Percentiles rank a stretch among this genome's conserved stretches.
Evolutionary conservation across 1,140 invertebrate species (phyloP).

Genomic region (Protaetia brevitarsis): DNA sequence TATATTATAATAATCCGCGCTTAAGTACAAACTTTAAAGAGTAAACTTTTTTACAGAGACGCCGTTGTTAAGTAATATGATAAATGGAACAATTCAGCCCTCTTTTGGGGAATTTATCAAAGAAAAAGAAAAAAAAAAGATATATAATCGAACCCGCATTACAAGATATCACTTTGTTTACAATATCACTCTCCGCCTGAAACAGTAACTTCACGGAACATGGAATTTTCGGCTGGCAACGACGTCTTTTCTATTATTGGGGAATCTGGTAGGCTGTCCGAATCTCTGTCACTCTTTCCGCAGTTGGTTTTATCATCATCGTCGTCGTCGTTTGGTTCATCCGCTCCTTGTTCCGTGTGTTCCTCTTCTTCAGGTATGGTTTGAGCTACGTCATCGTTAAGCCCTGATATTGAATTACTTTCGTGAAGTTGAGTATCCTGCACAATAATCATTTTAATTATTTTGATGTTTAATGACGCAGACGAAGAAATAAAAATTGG

Average conservation of each 20-base stretch:
- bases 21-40: slow-evolving; percentile 11
- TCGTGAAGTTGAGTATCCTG: slow-evolving; percentile 17
- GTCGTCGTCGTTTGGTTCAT: slow-evolving; percentile 22
- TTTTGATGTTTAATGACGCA: no score
- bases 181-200: slow-evolving; percentile 36
- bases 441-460: no score
- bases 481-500: no score
- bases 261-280: slow-evolving; percentile 37
- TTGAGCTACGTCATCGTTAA: slow-evolving; percentile 40
- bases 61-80: not conserved
- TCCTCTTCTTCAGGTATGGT: slow-evolving; percentile 44
- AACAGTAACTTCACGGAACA: slow-evolving; percentile 44
- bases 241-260: slow-evolving; percentile 34
- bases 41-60: not conserved
- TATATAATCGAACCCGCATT: slow-evolving; percentile 17
- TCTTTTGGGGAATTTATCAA: not conserved
- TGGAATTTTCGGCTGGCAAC: slow-evolving; percentile 37
- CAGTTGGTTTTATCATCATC: slow-evolving; percentile 24
- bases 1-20: slow-evolving; percentile 8
- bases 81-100: not conserved
- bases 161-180: slow-evolving; percentile 16
- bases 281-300: slow-evolving; percentile 18
- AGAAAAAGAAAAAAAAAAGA: not conserved
- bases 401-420: slow-evolving; percentile 19
- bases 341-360: slow-evolving; percentile 30